phyloP scores from a whole-genome alignment of 1,140 invertebrate species.

The Lineus longissimus region DNA sequence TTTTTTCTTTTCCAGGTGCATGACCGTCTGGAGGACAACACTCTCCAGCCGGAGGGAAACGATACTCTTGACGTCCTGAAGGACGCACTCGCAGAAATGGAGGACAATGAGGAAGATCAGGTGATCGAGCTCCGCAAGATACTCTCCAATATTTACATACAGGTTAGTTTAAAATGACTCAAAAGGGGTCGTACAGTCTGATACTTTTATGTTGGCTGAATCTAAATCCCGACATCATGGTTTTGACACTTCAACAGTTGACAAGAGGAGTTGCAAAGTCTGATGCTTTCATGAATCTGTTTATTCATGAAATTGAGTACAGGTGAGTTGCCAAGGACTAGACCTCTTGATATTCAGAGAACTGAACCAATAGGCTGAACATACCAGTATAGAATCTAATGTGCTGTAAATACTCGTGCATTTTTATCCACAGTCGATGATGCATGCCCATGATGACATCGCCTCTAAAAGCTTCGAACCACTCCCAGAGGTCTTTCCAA shows the following conservation, averaged over 20 bases:
- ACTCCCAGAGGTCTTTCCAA: constrained; percentile 72
- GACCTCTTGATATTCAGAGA: too few relatives aligned
- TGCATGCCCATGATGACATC: constrained; percentile 89
- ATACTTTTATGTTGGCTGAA: too few relatives aligned
- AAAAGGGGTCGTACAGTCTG: too few relatives aligned
- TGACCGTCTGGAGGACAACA: too few relatives aligned
- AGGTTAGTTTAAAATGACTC: background rate
- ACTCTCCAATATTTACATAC: background rate
- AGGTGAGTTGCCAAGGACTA: too few relatives aligned
- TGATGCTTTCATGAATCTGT: background rate
- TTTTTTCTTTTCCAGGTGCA: too few relatives aligned
- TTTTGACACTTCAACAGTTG: background rate
- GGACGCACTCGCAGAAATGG: background rate
- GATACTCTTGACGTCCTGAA: background rate
- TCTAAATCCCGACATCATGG: background rate
- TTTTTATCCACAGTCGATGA: constrained; percentile 67
- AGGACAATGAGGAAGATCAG: background rate
- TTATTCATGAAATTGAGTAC: background rate
- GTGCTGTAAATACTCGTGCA: too few relatives aligned
- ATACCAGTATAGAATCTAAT: too few relatives aligned
- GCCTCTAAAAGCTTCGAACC: constrained; percentile 94
- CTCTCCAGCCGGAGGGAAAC: too few relatives aligned
- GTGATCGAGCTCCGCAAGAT: constrained; percentile 1
- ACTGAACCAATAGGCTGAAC: too few relatives aligned
- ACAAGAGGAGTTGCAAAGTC: too few relatives aligned